These are phyloP conservation scores for Podarcis lilfordi DNA, from an alignment of 2,797 vertebrate genomes.

Conservation along the genomic window DNA sequence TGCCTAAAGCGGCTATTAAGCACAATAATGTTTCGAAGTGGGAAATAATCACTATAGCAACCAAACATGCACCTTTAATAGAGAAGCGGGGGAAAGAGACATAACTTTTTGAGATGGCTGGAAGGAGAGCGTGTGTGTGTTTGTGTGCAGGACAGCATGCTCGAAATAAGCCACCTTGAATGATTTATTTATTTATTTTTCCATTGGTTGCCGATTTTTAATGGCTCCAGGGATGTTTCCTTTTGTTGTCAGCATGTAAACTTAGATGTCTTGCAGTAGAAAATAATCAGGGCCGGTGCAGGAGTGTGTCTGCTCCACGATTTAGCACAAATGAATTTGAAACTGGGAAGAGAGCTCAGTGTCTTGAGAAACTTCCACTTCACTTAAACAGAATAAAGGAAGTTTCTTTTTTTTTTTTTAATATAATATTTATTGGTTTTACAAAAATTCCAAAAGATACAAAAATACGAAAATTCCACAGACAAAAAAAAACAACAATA, in stretches of 20 bases:
- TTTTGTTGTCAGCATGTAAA: background rate
- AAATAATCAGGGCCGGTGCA: background rate
- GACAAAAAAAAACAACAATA: too few species aligned
- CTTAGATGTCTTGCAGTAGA: background rate
- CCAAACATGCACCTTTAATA: slow-evolving; percentile 75
- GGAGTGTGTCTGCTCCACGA: background rate
- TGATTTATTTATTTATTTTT: background rate
- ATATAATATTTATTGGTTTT: too few species aligned
- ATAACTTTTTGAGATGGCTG: background rate
- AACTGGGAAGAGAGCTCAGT: background rate
- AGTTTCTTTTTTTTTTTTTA: too few species aligned
- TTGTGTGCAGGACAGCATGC: background rate
- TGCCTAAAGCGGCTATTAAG: slow-evolving; percentile 63
- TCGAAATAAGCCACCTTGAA: too few species aligned
- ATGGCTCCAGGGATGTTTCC: background rate
- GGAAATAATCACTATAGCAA: slow-evolving; percentile 79
- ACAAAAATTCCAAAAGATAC: too few species aligned
- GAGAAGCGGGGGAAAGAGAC: slow-evolving; percentile 48
- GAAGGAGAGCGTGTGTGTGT: too few species aligned
- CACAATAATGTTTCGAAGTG: slow-evolving; percentile 73
- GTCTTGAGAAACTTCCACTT: background rate
- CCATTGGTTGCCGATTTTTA: background rate
- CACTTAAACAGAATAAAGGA: background rate
- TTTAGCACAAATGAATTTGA: background rate
- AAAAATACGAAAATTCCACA: too few species aligned